A percentile compares a stretch with the other conserved stretches of the same genome.
These are phyloP conservation scores for Numenius phaeopus DNA, from an alignment of 2,797 vertebrate species.

Conservation along the genomic window DNA sequence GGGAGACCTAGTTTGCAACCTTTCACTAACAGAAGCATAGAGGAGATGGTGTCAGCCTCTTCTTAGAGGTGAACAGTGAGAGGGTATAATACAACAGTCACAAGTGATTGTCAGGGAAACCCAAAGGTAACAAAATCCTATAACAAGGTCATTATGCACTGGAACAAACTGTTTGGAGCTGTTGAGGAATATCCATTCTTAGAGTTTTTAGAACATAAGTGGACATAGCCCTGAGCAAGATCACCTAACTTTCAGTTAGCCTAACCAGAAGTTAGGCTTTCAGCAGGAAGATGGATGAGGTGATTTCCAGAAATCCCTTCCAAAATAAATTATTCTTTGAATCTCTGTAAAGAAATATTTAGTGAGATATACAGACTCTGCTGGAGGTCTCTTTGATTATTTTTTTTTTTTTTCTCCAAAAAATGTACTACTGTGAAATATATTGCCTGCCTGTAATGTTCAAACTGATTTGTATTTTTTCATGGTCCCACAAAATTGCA, in stretches of 20 bases:
- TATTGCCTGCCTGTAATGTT: neutral
- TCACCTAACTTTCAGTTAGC: neutral
- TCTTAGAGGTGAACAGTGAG: neutral
- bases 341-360: neutral
- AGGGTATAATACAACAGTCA: neutral
- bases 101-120: neutral
- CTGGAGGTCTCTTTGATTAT: neutral
- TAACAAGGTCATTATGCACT: neutral
- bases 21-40: neutral
- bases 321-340: neutral
- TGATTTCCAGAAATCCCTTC: neutral
- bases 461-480: neutral
- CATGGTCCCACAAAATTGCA: neutral
- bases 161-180: neutral
- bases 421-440: neutral
- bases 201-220: neutral
- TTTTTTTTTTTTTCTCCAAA: neutral
- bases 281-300: neutral
- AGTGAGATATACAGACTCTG: neutral
- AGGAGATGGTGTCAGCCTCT: neutral
- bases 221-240: neutral
- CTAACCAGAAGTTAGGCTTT: neutral
- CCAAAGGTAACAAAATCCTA: neutral
- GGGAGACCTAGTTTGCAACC: fast-evolving
- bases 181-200: neutral